Evolutionary conservation across 1,140 invertebrate genomes (phyloP), one percentile per base, ranked within the genome.

Genomic region (Yoshiicerus persimilis): DNA sequence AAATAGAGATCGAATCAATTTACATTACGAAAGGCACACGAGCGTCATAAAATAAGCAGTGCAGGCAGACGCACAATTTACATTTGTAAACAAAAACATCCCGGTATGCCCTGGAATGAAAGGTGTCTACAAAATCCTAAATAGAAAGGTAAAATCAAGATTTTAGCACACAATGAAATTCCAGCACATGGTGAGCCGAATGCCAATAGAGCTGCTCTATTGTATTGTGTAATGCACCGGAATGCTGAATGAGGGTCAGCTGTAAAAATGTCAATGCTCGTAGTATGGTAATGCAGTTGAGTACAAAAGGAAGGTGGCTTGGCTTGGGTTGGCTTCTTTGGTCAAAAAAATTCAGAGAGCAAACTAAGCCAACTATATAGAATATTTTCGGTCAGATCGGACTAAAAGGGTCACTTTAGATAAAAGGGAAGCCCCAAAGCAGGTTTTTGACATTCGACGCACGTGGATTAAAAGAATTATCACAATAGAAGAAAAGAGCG

Each of bases 381-480:
- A 77, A 77, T 36, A 36, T 38, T 80, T 80, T 80, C 32, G 66
- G 66, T 32, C 27, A 70, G 23, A 80, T 9, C 5, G 5, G 32
- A 80, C 4, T 16, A 80, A 80, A 36, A 32, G 75, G 75, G n/a
- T 66, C 62, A 66, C 23, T 8, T 36, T 10, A 80, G 34, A 80
- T 38, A 38, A 36, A 77, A 80, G 75, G 75, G 75, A 80, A 80
- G 38, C 75, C 75, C 75, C 32, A 80, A 38, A 80, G 75, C 75
- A 80, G 75, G 75, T 80, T 80, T 80, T 80, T 80, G 75, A 80
- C 75, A 80, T 80, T 80, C 75, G 34, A 38, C 75, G 34, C 75
- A 80, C 75, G 75, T 80, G 75, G 75, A 80, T 34, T 80, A 80
- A 80, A 80, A 80, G 75, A 80, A 80, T 80, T 80, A 80, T 80